Percentiles rank a stretch among this genome's conserved stretches.
Evolutionary conservation across 2,797 vertebrate genomes (phyloP).

Genomic region (Premnoplex brunnescens): DNA sequence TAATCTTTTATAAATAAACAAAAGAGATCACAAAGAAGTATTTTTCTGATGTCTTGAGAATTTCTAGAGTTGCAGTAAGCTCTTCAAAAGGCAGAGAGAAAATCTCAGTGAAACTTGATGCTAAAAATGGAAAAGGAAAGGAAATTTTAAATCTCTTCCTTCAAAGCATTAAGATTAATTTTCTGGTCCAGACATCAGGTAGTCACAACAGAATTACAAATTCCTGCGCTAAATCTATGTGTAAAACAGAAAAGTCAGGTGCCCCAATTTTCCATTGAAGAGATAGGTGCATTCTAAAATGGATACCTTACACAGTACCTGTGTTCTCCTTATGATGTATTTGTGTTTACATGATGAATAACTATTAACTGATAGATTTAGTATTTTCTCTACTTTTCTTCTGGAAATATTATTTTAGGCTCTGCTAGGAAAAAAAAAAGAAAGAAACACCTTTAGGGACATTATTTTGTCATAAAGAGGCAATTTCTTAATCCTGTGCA

Average conservation of each 20-base stretch:
- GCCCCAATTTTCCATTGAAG: background rate
- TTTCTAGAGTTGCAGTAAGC: conserved; percentile 11
- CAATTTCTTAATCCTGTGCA: background rate
- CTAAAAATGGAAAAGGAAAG: background rate
- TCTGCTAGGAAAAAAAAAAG: background rate
- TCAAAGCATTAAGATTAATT: background rate
- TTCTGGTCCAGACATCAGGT: background rate
- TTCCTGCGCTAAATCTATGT: background rate
- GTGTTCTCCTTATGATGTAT: background rate
- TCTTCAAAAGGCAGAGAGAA: conserved; percentile 38
- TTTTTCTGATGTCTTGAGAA: conserved; percentile 28
- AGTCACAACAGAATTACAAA: conserved; percentile 3
- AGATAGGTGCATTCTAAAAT: background rate
- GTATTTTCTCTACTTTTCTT: background rate
- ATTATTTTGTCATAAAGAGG: background rate
- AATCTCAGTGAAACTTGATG: background rate
- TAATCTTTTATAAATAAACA: conserved; percentile 45
- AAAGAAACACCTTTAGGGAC: background rate
- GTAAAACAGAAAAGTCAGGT: background rate
- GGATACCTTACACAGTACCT: background rate
- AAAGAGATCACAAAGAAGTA: background rate
- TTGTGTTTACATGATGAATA: background rate
- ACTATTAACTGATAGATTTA: background rate
- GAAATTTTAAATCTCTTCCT: conserved; percentile 2
- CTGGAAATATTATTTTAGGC: background rate